Conservation (phyloP, 92 coral and sea anemone genomes). For the Metridium senile region DNA sequence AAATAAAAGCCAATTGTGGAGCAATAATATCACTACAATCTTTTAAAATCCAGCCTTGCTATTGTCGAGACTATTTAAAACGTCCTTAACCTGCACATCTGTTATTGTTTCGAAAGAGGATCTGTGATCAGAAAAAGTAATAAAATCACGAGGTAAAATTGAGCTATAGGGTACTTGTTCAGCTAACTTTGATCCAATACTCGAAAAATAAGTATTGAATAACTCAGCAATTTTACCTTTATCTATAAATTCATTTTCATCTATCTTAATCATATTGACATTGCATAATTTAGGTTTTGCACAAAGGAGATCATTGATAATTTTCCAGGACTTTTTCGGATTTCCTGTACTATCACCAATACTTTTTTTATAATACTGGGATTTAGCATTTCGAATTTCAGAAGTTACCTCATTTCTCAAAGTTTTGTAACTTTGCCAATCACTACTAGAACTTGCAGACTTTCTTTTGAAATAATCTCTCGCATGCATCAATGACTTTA, state of each 20-base stretch:
- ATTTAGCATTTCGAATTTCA: constrained; percentile 9
- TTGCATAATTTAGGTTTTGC: constrained; percentile 12
- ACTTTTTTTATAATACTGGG: background rate
- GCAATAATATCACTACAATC: background rate
- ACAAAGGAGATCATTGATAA: background rate
- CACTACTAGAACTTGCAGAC: background rate
- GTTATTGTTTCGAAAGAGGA: background rate
- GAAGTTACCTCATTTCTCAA: constrained; percentile 13
- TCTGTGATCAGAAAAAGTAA: background rate
- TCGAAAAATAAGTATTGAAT: constrained; percentile 9
- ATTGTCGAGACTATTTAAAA: background rate
- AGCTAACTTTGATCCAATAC: constrained; percentile 12
- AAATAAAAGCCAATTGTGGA: background rate
- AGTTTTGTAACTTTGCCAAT: constrained; percentile 2
- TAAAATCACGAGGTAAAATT: constrained; percentile 11
- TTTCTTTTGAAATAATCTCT: constrained; percentile 9
- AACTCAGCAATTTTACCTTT: constrained; percentile 13
- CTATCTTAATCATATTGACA: constrained; percentile 5
- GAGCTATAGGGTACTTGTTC: background rate
- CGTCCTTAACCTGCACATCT: background rate
- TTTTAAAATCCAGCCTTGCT: constrained; percentile 2
- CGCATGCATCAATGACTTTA: constrained; percentile 5
- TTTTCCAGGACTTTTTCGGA: constrained; percentile 11
- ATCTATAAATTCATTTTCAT: constrained; percentile 6
- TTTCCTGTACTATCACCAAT: background rate